These are phyloP conservation scores for Apodemia duryi DNA, from an alignment of 2,888 invertebrate species.

Conservation along the genomic window DNA sequence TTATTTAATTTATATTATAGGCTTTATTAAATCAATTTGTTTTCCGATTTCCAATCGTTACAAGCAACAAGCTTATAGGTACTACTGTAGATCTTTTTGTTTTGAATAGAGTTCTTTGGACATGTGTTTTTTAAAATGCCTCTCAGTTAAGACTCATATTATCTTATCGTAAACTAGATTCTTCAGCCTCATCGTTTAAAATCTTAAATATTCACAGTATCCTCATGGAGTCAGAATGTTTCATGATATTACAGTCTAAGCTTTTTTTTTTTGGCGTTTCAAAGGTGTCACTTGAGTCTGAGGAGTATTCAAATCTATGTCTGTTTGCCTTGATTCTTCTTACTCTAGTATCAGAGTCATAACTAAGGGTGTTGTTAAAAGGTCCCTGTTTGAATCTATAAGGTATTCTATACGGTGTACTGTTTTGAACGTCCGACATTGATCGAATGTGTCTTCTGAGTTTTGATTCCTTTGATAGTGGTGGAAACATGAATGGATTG, in stretches of 20 bases:
- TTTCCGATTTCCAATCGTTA: background rate
- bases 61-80: background rate
- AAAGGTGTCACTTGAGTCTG: constrained; percentile 63
- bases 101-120: background rate
- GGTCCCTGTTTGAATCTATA: constrained; percentile 56
- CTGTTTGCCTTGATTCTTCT: constrained; percentile 51
- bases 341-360: constrained; percentile 65
- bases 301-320: constrained; percentile 52
- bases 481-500: constrained; percentile 47
- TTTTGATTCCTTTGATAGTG: constrained; percentile 64
- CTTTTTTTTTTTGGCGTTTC: constrained; percentile 51
- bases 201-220: constrained; percentile 41
- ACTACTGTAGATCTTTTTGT: no score
- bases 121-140: background rate
- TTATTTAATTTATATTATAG: background rate
- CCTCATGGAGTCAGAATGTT: constrained; percentile 71
- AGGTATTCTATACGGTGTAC: constrained; percentile 61
- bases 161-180: constrained; percentile 44
- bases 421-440: constrained; percentile 72
- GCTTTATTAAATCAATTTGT: background rate
- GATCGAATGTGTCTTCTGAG: constrained; percentile 65
- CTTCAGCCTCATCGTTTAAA: constrained; percentile 44
- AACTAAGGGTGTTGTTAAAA: constrained; percentile 51
- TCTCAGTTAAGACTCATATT: constrained; percentile 19
- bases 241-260: constrained; percentile 61